Evolutionary conservation across 2,888 invertebrate genomes (phyloP).

Genomic region (Digitonthophagus gazella): DNA sequence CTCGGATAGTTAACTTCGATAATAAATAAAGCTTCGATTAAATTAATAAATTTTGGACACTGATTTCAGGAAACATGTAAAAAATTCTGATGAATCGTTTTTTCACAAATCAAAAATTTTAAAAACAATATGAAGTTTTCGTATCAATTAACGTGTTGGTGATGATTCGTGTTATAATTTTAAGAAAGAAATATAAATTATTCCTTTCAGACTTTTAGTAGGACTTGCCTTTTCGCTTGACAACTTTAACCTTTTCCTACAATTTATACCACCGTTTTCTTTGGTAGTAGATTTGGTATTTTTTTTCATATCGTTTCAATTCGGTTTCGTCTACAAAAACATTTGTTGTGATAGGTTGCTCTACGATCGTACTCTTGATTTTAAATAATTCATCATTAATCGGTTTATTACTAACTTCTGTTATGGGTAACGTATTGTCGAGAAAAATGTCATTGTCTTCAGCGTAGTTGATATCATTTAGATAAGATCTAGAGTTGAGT

Average conservation of each 20-base stretch:
- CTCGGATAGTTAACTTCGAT: too few relatives aligned
- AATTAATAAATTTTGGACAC: too few relatives aligned
- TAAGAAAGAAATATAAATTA: too few relatives aligned
- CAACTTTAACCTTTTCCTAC: conserved; percentile 35
- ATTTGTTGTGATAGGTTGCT: conserved; percentile 27
- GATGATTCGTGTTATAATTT: too few relatives aligned
- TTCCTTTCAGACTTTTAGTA: conserved; percentile 40
- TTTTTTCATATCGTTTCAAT: conserved; percentile 20
- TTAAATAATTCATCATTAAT: conserved; percentile 18
- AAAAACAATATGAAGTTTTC: too few relatives aligned
- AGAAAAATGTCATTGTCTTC: conserved; percentile 44
- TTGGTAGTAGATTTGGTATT: conserved; percentile 17
- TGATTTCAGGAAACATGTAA: too few relatives aligned
- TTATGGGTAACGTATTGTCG: conserved; percentile 37
- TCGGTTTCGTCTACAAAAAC: conserved; percentile 43
- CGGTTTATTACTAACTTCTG: conserved; percentile 23
- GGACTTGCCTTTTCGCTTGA: conserved; percentile 38
- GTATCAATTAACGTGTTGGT: too few relatives aligned
- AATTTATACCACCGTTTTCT: conserved; percentile 24
- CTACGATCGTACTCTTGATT: too few relatives aligned
- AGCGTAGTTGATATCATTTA: conserved; percentile 35
- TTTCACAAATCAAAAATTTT: too few relatives aligned
- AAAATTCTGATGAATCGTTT: too few relatives aligned
- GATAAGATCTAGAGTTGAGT: conserved; percentile 32
- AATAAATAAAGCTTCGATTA: too few relatives aligned